Base-by-base conservation (phyloP, 2,888 invertebrate species). In the Erebia epiphron region DNA sequence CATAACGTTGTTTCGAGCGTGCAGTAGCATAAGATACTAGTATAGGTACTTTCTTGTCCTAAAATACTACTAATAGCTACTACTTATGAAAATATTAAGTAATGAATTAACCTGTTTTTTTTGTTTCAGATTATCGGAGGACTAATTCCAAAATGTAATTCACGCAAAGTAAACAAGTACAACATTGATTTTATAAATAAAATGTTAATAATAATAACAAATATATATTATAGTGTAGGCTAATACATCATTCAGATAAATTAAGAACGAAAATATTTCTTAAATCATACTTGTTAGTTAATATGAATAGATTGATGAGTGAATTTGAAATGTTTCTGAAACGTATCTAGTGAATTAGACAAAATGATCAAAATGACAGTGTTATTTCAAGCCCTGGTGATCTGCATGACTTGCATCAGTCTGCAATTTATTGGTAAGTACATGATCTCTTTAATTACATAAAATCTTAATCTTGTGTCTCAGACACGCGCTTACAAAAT, bases 391-490 rank as follows among this genome's bases (percentile, higher is more conserved):
- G 80, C 82, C 49, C 74, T 85, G 71, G 75, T 86, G 65, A 70
- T 72, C 68, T 77, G 73, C 73, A 73, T 76, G 26, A 79, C 83
- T 64, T 89, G 86, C 82, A 78, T 88, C 73, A 82, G 82, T 50
- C 79, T 90, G 76, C 87, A 89, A 78, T 85, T 86, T 64, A 85
- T 91, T 78, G 90, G 92, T 90, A 80, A 89, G 89, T 86, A 14
- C 9, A n/a, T 2, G 26, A 58, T 7, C 35, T 35, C 35, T 57
- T 46, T 46, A 46, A 46, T n/a, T 46, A 46, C n/a, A n/a, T n/a
- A n/a, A n/a, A n/a, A n/a, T n/a, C n/a, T n/a, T n/a, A n/a, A n/a
- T n/a, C n/a, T n/a, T n/a, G n/a, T n/a, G n/a, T n/a, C n/a, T n/a
- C n/a, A n/a, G n/a, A n/a, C n/a, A n/a, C n/a, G n/a, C n/a, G n/a